These are phyloP conservation scores for Clanis bilineata DNA, from an alignment of 2,888 invertebrate species.

Conservation along the genomic window DNA sequence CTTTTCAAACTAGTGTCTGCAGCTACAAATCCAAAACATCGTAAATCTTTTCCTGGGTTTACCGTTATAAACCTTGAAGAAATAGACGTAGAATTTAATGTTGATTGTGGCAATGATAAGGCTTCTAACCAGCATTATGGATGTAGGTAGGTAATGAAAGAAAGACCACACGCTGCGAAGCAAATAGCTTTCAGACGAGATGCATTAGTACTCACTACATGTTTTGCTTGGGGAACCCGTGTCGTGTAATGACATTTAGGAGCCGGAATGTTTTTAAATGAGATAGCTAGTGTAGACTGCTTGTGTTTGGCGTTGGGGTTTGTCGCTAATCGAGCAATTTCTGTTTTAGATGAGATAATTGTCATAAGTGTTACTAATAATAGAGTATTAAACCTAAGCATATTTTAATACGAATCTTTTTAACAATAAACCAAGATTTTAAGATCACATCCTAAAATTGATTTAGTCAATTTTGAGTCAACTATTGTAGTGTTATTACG, in stretches of 20 bases:
- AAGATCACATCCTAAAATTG: no score
- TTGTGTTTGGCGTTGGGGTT: background rate
- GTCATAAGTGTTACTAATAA: no score
- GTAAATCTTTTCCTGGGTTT: background rate
- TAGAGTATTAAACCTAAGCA: no score
- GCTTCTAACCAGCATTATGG: background rate
- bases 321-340: background rate
- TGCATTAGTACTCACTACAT: constrained; percentile 45
- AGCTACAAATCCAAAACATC: background rate
- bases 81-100: background rate
- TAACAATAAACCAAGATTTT: no score
- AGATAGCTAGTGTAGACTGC: background rate
- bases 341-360: no score
- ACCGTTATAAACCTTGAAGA: background rate
- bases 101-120: background rate
- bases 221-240: constrained; percentile 27
- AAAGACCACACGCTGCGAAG: constrained; percentile 69
- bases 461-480: no score
- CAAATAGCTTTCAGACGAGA: constrained; percentile 80
- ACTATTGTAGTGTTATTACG: no score
- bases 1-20: constrained; percentile 40
- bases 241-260: constrained; percentile 1
- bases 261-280: constrained; percentile 8
- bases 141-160: constrained; percentile 58
- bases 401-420: no score